phyloP scores from a whole-genome alignment of 1,140 invertebrate genomes.

The Drosophila oshimai region DNA sequence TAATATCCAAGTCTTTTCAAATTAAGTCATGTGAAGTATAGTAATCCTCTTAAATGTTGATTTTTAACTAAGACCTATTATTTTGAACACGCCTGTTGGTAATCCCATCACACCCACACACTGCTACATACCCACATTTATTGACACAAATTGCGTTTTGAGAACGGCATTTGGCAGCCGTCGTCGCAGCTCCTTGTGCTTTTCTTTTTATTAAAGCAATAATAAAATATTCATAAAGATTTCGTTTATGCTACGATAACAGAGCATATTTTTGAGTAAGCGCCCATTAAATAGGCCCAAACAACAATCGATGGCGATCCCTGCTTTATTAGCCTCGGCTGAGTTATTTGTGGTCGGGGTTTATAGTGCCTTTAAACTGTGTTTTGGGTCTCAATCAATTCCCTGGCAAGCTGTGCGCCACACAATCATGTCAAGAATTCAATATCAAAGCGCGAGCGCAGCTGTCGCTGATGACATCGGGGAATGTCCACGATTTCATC shows the following conservation, averaged over 20 bases:
- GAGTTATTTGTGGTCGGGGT: constrained; percentile 45
- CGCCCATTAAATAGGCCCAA: constrained; percentile 35
- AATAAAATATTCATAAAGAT: constrained; percentile 81
- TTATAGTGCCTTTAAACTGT: constrained; percentile 25
- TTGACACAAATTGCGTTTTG: constrained; percentile 77
- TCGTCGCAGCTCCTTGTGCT: constrained; percentile 4
- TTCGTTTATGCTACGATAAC: constrained; percentile 60
- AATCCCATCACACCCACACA: not conserved
- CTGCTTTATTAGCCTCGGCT: constrained; percentile 49
- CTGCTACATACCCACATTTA: constrained; percentile 54
- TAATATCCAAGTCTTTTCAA: too few species aligned
- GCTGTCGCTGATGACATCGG: constrained; percentile 71
- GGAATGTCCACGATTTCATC: constrained; percentile 20
- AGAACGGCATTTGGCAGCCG: constrained; percentile 39
- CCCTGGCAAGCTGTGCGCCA: constrained; percentile 60
- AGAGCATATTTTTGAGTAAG: constrained; percentile 57
- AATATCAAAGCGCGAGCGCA: constrained; percentile 71
- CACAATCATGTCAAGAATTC: constrained; percentile 79
- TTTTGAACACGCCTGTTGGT: not conserved
- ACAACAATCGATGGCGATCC: constrained; percentile 10
- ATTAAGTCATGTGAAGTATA: too few species aligned
- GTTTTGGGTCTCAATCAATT: constrained; percentile 26
- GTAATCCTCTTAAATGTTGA: not conserved
- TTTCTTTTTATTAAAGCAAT: constrained; percentile 68
- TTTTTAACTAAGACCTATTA: not conserved